phyloP scores from a whole-genome alignment of 2,888 invertebrate species.

The Mythimna lalbum region DNA sequence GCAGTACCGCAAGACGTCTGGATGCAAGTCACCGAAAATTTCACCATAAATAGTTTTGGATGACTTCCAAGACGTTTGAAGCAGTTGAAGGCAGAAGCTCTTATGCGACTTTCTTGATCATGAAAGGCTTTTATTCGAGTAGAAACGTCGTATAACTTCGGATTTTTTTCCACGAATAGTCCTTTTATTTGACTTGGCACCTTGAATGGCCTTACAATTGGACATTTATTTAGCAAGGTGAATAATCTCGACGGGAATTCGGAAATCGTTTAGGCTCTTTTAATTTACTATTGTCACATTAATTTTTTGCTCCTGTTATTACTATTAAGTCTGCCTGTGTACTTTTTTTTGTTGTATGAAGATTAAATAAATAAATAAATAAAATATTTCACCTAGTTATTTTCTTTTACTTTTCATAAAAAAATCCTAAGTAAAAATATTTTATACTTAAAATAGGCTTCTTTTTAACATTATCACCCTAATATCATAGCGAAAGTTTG shows the following conservation, averaged over 20 bases:
- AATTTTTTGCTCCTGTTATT: background rate
- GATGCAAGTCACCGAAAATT: slow-evolving; percentile 71
- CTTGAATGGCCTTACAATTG: slow-evolving; percentile 1
- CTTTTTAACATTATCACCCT: too few species aligned
- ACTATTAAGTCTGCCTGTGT: too few species aligned
- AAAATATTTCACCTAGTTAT: too few species aligned
- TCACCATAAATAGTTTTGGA: slow-evolving; percentile 83
- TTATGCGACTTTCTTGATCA: slow-evolving; percentile 74
- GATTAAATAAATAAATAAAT: too few species aligned
- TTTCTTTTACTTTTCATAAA: background rate
- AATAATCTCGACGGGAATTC: slow-evolving; percentile 1
- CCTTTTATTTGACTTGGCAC: slow-evolving; percentile 38
- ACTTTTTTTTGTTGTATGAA: too few species aligned
- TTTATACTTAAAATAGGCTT: too few species aligned
- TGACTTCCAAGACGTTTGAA: slow-evolving; percentile 76
- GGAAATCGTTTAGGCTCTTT: background rate
- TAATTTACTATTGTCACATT: background rate
- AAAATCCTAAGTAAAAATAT: too few species aligned
- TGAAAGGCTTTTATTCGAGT: slow-evolving; percentile 73
- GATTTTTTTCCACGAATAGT: slow-evolving; percentile 13
- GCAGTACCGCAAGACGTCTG: slow-evolving; percentile 69
- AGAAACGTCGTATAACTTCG: slow-evolving; percentile 40
- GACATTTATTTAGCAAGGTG: slow-evolving; percentile 15
- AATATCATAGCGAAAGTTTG: too few species aligned
- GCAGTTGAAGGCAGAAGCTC: slow-evolving; percentile 68